Evolutionary conservation across 2,797 vertebrate species (phyloP), one percentile per base, ranked within the genome.

Genomic region (Darevskia mixta): DNA sequence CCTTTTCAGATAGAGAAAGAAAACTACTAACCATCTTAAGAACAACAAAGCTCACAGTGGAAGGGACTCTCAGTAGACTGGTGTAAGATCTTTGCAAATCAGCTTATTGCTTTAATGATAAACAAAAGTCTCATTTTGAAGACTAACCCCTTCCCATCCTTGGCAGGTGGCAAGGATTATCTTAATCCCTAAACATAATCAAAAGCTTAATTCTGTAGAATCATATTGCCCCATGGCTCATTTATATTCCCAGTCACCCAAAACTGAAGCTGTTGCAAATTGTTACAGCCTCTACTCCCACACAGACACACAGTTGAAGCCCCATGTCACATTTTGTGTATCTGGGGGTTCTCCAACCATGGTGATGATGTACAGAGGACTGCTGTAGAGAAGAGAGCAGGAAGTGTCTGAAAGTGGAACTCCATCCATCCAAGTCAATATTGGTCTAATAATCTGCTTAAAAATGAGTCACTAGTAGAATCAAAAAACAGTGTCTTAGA

Each of bases 131-230:
- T 79, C 67, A 17, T 73, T 87, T 72, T 72, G 78, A 81, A 86
- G 17, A 73, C 3, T 20, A 87, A 43, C 78, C 27, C 18, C 20
- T 23, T 23, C 20, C 17, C 27, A 38, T 80, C 61, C 35, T 80
- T 80, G 67, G 67, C 78, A 86, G 67, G 77, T 80, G 43, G 67
- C 49, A 79, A 79, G 45, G 77, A 86, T 86, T 87, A 87, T 32
- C 67, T 73, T 80, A 87, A 87, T 80, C 67, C 32, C 17, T 55
- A 23, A 58, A 73, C 9, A n/a, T 15, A 41, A 69, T n/a, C 23
- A 61, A 61, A 29, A 77, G 38, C 32, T 80, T 58, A 80, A 11
- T 87, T 80, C 67, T 80, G 67, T 61, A 32, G 69, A 80, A 80
- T 72, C 29, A 72, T 72, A 80, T 73, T 79, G n/a, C 10, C 17